Evolutionary conservation across 2,888 invertebrate genomes (phyloP).

Genomic region (Diarsia mendica): DNA sequence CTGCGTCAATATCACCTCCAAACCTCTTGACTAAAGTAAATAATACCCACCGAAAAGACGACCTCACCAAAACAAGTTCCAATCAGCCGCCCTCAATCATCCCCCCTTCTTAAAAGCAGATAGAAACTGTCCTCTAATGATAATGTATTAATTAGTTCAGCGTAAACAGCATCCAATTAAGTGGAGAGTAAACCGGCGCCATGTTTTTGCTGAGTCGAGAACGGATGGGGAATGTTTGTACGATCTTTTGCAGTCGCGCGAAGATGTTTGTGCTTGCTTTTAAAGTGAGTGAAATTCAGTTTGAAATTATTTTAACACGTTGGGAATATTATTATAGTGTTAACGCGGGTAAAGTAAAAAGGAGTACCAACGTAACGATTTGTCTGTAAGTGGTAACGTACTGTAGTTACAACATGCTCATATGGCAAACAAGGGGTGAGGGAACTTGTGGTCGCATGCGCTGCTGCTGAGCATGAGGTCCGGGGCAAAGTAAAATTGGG

Average conservation of each 20-base stretch:
- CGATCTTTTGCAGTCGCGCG: slow-evolving; percentile 34
- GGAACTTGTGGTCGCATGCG: too few relatives aligned
- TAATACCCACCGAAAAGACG: not conserved
- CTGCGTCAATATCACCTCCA: too few relatives aligned
- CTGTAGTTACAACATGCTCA: not conserved
- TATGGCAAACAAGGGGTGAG: too few relatives aligned
- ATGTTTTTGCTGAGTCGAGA: slow-evolving; percentile 64
- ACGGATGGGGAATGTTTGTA: slow-evolving; percentile 32
- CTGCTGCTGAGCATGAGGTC: too few relatives aligned
- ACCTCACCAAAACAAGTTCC: slow-evolving; percentile 13
- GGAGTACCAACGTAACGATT: too few relatives aligned
- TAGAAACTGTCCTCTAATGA: slow-evolving; percentile 65
- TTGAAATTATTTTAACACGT: not conserved
- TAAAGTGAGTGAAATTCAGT: slow-evolving; percentile 4
- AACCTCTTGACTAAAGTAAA: not conserved
- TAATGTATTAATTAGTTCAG: slow-evolving; percentile 76
- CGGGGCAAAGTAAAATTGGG: too few relatives aligned
- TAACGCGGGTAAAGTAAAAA: not conserved
- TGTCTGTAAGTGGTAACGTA: too few relatives aligned
- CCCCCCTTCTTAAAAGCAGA: slow-evolving; percentile 31
- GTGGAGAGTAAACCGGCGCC: slow-evolving; percentile 70
- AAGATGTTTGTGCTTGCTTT: slow-evolving; percentile 28
- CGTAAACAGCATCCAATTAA: slow-evolving; percentile 78
- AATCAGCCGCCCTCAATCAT: slow-evolving; percentile 33
- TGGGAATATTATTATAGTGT: too few relatives aligned